Conservation (phyloP, 2,113 vertebrate genomes). For the Mesembrinibis cayennensis region DNA sequence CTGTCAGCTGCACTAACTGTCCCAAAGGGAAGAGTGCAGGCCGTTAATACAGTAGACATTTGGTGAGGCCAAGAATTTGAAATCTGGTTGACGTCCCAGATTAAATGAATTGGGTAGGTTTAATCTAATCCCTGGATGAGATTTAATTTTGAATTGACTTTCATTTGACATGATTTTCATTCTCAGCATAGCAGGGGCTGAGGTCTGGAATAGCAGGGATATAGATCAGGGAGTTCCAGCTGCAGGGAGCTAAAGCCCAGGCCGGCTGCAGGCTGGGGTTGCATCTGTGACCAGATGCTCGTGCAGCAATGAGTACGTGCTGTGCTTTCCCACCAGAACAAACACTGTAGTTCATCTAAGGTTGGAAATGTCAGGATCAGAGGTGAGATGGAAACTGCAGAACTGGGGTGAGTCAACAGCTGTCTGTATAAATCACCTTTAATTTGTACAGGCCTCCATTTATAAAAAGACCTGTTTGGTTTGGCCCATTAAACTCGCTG, state of each 20-base stretch:
- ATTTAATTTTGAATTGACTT: slow-evolving; percentile 13
- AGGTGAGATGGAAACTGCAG: background rate
- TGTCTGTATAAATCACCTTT: background rate
- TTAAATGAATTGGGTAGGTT: background rate
- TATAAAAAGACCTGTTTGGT: background rate
- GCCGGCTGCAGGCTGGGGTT: background rate
- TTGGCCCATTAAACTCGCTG: background rate
- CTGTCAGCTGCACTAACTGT: background rate
- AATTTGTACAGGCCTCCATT: background rate
- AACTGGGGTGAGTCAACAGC: background rate
- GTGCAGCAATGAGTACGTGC: background rate
- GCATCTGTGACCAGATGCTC: background rate
- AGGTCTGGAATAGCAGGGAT: background rate
- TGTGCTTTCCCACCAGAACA: background rate
- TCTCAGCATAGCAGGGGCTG: background rate
- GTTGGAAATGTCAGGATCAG: background rate
- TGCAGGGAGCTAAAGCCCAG: background rate
- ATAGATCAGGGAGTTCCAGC: background rate
- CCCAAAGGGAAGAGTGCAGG: background rate
- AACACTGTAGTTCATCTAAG: background rate
- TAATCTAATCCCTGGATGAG: slow-evolving; percentile 16
- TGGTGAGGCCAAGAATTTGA: background rate
- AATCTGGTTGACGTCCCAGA: background rate
- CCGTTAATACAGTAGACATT: background rate
- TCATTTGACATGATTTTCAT: background rate